Evolutionary conservation across 2,113 vertebrate genomes (phyloP).

Genomic region (Fukomys damarensis): DNA sequence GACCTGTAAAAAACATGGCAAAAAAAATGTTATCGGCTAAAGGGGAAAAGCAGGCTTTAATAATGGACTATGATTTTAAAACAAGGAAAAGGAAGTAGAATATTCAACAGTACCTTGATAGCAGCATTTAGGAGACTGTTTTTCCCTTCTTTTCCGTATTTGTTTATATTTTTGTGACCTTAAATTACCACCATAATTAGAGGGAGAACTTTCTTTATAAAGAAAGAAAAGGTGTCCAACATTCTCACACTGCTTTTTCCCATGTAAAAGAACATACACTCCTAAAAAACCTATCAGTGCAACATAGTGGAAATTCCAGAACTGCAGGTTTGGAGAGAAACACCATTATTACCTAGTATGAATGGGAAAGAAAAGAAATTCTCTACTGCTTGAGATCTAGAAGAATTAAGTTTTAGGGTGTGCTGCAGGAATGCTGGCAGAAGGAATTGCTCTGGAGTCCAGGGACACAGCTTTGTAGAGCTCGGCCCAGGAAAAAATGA

Average conservation of each 20-base stretch:
- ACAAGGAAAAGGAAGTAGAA: neutral
- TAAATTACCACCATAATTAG: constrained; percentile 66
- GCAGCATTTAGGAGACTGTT: neutral
- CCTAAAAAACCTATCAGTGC: constrained; percentile 19
- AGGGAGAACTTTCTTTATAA: constrained; percentile 36
- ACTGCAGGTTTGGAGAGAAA: constrained; percentile 58
- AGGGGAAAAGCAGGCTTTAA: neutral
- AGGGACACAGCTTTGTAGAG: constrained; percentile 18
- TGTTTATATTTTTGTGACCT: constrained; percentile 17
- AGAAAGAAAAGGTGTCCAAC: constrained; percentile 53
- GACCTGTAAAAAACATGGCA: neutral
- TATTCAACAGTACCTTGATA: neutral
- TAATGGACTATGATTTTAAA: neutral
- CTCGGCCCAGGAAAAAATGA: neutral
- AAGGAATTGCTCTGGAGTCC: neutral
- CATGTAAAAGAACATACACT: constrained; percentile 47
- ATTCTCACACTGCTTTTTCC: constrained; percentile 52
- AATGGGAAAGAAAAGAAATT: neutral
- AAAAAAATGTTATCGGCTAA: neutral
- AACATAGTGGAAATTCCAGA: constrained; percentile 59
- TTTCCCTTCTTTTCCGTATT: constrained; percentile 19
- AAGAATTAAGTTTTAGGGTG: constrained; percentile 20
- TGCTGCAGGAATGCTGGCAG: constrained; percentile 2
- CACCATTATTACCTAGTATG: neutral
- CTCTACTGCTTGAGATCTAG: constrained; percentile 18